Evolutionary conservation across 1,140 invertebrate genomes (phyloP), one percentile per base, ranked within the genome.

Genomic region (Teleopsis dalmanni): DNA sequence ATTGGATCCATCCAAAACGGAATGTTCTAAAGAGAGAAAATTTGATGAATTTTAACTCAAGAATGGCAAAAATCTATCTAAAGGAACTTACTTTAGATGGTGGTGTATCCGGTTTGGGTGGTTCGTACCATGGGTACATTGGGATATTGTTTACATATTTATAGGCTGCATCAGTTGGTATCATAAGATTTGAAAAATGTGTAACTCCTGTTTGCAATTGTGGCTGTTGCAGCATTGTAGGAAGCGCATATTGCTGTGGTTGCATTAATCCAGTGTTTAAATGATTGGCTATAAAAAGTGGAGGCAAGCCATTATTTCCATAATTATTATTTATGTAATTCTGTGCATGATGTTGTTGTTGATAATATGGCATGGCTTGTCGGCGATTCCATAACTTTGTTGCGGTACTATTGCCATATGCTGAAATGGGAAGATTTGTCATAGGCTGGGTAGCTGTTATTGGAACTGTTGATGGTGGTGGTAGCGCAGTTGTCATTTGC

Each of bases 31-130:
- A 54, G 36, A 22, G 29, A 22, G 29, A 16, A 13, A 27, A 25
- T 13, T 41, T 42, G 21, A 25, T 2, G 14, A 29, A 36, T 0
- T 18, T 13, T 26, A 8, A 21, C 35, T 8, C 23, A 46, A 9
- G 14, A 18, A 10, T 21, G 29, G 14, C 19, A 16, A 11, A 43
- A 29, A 13, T 21, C 13, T 7, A 45, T 42, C 5, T 29, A 35
- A 31, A 41, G 37, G 49, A 42, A 51, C 49, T 65, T 57, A 74
- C 73, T 42, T 73, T 57, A 7, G 59, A 48, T 14, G 68, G 64
- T 26, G 70, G 63, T 25, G 70, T 71, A 59, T 75, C 72, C 2
- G 70, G 65, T 53, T 75, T 75, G 4, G 72, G 67, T 18, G 73
- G 70, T 23, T 61, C 56, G 50, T 57, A 59, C 35, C 55, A 52